These are phyloP conservation scores for Ellobium chinense DNA, from an alignment of 2,888 invertebrate species.

Conservation along the genomic window DNA sequence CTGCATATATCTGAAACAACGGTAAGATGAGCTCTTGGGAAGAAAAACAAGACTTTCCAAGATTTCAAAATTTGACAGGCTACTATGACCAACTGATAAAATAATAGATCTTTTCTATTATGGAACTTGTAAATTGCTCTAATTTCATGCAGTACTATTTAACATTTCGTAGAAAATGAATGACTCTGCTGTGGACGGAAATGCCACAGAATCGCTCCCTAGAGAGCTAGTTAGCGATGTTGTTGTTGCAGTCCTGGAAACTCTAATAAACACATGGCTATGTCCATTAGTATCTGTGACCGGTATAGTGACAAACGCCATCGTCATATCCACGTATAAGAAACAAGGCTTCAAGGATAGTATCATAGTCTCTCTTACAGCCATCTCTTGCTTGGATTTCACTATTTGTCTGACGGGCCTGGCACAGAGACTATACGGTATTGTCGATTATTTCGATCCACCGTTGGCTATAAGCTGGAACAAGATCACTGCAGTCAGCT, in stretches of 20 bases:
- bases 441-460: background rate
- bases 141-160: no score
- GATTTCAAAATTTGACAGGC: no score
- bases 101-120: no score
- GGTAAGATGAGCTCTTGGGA: no score
- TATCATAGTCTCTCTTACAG: background rate
- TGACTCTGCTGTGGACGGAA: no score
- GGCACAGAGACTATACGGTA: background rate
- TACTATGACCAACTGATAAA: no score
- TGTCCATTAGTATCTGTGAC: background rate
- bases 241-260: background rate
- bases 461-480: background rate
- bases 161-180: no score
- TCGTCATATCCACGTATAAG: background rate
- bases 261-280: background rate
- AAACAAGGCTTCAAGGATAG: background rate
- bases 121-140: no score
- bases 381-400: background rate
- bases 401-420: background rate
- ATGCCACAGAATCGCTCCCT: no score
- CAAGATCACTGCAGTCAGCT: background rate
- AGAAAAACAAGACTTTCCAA: no score
- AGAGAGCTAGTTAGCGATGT: background rate
- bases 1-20: no score
- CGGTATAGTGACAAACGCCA: background rate